Evolutionary conservation across 2,797 vertebrate species (phyloP).

Genomic region (Psittacula derbiana): DNA sequence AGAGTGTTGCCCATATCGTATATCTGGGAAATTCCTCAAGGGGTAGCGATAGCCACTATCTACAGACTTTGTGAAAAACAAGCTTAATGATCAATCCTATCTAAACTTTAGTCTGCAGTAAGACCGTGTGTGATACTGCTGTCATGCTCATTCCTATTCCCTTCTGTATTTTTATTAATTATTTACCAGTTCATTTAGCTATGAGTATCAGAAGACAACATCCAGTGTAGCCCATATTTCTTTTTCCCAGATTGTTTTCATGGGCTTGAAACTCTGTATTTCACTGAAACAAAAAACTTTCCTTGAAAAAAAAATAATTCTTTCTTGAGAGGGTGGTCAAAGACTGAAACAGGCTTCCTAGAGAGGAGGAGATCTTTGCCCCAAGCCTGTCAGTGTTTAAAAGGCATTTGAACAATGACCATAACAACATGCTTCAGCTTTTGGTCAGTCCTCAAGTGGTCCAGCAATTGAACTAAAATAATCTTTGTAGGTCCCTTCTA

Average conservation of each 20-base stretch:
- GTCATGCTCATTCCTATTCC: not conserved
- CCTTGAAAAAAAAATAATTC: not conserved
- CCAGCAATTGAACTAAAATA: not conserved
- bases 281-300: not conserved
- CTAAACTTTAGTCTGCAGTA: not conserved
- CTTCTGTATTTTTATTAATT: not conserved
- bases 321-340: not conserved
- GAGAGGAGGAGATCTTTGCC: not conserved
- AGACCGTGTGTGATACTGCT: not conserved
- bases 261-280: not conserved
- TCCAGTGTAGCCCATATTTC: not conserved
- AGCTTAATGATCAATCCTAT: not conserved
- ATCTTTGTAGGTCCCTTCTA: not conserved
- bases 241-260: not conserved
- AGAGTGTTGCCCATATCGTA: not conserved
- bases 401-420: not conserved
- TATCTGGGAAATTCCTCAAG: not conserved
- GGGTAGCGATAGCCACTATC: not conserved
- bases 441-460: not conserved
- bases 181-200: not conserved
- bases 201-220: not conserved
- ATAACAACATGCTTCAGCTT: not conserved
- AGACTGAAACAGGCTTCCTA: not conserved
- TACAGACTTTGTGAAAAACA: not conserved
- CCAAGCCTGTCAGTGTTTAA: not conserved